Base-by-base conservation (phyloP, 2,888 invertebrate species). In the Acanthococcus lagerstroemiae region DNA sequence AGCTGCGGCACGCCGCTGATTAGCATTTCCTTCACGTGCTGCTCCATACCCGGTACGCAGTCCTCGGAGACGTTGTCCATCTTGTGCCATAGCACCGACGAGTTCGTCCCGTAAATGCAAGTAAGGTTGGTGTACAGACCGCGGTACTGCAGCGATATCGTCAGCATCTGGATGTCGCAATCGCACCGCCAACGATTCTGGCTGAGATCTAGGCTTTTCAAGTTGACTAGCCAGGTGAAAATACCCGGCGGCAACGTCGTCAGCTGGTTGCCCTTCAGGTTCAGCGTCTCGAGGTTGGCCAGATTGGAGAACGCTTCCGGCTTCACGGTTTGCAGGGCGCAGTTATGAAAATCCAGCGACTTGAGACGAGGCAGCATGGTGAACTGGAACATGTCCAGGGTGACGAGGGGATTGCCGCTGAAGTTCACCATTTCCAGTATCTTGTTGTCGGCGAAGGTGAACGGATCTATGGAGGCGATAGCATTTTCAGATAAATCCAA, bases 351-450 rank as follows among this genome's bases (percentile, higher is more conserved):
- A 22, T 58, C 58, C 19, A 58, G 19, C 44, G 44, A n/a, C 46
- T 46, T 24, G 6, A 58, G 25, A n/a, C 25, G 24, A 12, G 58
- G 58, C n/a, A 58, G 45, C 17, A 26, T 26, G 9, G 58, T 45
- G 9, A 58, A 58, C 22, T 58, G 58, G 26, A 58, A 58, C 19
- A 44, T 45, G 26, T 12, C 17, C 26, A 58, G 26, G 24, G 45
- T 58, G 24, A 15, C 25, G 5, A 58, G 26, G 9, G 58, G 58
- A 46, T 58, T 58, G 22, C 58, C 46, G 46, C 58, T 58, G 21
- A 58, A 44, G 19, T 58, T 58, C 26, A 58, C 48, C 58, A 58
- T 46, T n/a, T 58, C 58, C 26, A 58, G 46, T 25, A 58, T 44
- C 15, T 58, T 58, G 26, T 58, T 58, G 26, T 58, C 58, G 46